Conservation (phyloP, 2,888 invertebrate species). For the Nymphalis polychloros region DNA sequence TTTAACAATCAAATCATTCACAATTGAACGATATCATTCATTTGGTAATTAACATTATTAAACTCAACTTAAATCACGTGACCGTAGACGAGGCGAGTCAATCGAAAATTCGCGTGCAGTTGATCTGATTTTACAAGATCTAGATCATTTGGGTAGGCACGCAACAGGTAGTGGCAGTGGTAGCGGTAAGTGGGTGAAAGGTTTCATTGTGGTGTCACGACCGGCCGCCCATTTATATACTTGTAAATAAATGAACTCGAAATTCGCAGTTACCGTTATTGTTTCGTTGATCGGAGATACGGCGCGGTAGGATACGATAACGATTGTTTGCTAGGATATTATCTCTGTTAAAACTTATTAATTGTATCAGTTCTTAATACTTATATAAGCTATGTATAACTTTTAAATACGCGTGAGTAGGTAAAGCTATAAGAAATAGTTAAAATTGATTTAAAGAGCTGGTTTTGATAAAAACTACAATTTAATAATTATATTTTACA, state of each 20-base stretch:
- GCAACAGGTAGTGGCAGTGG: constrained; percentile 36
- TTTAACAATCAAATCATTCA: too few species aligned
- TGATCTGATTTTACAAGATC: constrained; percentile 35
- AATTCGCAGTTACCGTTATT: constrained; percentile 39
- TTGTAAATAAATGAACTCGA: constrained; percentile 36
- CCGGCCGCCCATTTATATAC: constrained; percentile 41
- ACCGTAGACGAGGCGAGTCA: constrained; percentile 16
- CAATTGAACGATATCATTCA: too few species aligned
- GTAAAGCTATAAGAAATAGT: too few species aligned
- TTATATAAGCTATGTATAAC: too few species aligned
- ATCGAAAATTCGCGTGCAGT: constrained; percentile 28
- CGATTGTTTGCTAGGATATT: constrained; percentile 18
- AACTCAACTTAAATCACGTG: not conserved
- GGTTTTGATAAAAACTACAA: too few species aligned
- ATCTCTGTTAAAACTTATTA: not conserved
- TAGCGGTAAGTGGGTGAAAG: constrained; percentile 48
- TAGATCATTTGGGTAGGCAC: constrained; percentile 43
- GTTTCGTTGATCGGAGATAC: constrained; percentile 34
- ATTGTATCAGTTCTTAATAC: not conserved
- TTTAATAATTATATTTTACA: too few species aligned
- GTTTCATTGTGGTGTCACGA: constrained; percentile 49
- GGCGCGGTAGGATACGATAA: constrained; percentile 36
- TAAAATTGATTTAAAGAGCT: too few species aligned
- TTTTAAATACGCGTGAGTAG: too few species aligned
- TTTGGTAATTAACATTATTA: not conserved